Percentiles rank a stretch among this genome's conserved stretches.
Evolutionary conservation across 2,888 invertebrate genomes (phyloP).

Genomic region (Caenorhabditis parvicauda): DNA sequence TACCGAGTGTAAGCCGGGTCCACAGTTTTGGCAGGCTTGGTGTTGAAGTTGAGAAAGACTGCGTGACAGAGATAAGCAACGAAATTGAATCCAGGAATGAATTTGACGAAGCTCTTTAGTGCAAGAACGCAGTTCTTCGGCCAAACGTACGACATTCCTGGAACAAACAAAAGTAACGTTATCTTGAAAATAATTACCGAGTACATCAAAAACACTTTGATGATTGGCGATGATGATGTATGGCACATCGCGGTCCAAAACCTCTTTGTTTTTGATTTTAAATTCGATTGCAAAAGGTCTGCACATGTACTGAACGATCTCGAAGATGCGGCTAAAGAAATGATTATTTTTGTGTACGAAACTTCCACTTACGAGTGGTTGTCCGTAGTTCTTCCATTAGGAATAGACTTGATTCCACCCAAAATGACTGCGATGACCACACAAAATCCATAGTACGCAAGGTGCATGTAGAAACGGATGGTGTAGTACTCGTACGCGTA

Average conservation of each 20-base stretch:
- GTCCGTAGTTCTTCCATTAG: slow-evolving; percentile 29
- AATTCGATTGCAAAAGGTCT: slow-evolving; percentile 24
- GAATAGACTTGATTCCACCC: slow-evolving; percentile 30
- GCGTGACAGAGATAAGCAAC: slow-evolving; percentile 48
- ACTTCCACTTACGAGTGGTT: slow-evolving; percentile 45
- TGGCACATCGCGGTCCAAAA: slow-evolving; percentile 32
- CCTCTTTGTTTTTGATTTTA: slow-evolving; percentile 28
- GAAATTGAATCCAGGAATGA: slow-evolving; percentile 59
- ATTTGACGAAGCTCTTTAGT: slow-evolving; percentile 56
- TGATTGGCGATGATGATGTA: slow-evolving; percentile 59
- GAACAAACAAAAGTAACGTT: slow-evolving; percentile 1
- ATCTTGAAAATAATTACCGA: slow-evolving; percentile 27
- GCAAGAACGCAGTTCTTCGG: slow-evolving; percentile 57
- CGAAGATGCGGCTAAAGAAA: slow-evolving; percentile 40
- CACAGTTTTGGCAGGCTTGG: no score
- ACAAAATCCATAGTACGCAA: slow-evolving; percentile 22
- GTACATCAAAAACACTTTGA: slow-evolving; percentile 58
- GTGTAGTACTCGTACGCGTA: no score
- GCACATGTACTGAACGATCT: slow-evolving; percentile 30
- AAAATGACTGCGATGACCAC: slow-evolving; percentile 31
- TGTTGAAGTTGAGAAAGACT: slow-evolving; percentile 43
- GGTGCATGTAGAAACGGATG: slow-evolving; percentile 30
- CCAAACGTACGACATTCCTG: slow-evolving; percentile 51
- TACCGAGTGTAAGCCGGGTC: no score
- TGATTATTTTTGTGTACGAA: no score